Base-by-base conservation (phyloP, 2,113 vertebrate species). In the Cichladusa arquata region DNA sequence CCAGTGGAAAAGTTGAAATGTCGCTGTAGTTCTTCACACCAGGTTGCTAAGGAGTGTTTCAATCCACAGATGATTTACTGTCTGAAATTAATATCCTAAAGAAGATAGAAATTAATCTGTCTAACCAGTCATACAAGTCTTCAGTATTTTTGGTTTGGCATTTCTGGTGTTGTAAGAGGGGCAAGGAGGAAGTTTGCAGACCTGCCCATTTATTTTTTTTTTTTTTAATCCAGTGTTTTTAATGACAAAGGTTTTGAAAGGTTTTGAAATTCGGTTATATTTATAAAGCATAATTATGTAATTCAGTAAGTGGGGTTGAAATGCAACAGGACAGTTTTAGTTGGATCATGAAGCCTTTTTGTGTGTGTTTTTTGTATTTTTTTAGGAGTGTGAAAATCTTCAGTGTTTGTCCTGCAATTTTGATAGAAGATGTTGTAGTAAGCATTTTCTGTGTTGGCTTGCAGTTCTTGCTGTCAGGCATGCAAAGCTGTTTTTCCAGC, bases 361-460 rank as follows among this genome's bases (percentile, higher is more conserved):
- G 54, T 74, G 2, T 72, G 62, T 23, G 14, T 40, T 47, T 86
- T 88, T 50, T 81, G 26, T 86, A 60, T 71, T 86, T 71, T 86
- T 93, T 89, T 88, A 70, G 72, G 29, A 84, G 19, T 48, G 40
- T 56, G 71, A 48, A 81, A 84, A 26, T 50, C 60, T 92, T 83
- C 34, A 54, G 0, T 65, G 53, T 86, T 96, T 89, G 73, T 81
- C 51, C 38, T 93, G 58, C 54, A 57, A 1, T 94, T 88, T 83
- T 74, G 77, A 44, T 92, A 77, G 60, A 64, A 86, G 4, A 1
- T 79, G 65, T 87, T 81, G 23, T 17, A 89, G 81, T 74, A 90
- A 90, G 71, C 54, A 19, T 67, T 89, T 95, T 79, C 53, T 92
- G 77, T 40, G 50, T 61, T 60, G 81, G 15, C 66, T 91, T 91